Base-by-base conservation (phyloP, 2,888 invertebrate species). In the Carpatolechia fugitivella region DNA sequence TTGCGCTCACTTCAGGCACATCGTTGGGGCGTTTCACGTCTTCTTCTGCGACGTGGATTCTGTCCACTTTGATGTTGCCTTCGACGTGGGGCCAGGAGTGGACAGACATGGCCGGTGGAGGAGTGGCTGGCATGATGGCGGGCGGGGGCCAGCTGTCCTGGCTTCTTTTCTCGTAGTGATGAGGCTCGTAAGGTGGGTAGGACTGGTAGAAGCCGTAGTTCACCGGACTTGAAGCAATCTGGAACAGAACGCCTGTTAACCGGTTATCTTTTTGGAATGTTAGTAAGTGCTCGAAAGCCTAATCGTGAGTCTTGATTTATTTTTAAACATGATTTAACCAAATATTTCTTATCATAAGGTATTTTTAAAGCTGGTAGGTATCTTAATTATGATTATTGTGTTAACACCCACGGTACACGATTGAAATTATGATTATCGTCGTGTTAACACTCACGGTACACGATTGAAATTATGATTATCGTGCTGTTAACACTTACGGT, bases 181-280 rank as follows among this genome's bases (percentile, higher is more conserved):
- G 84, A 0, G 18, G 40, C n/a, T 88, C 88, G 60, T 87, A 81
- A 10, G 82, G 76, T 13, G 20, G 29, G 55, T 91, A 90, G 3
- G 91, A 77, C 59, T 94, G 93, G 75, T 95, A 95, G 50, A 95
- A 91, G 16, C 95, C 95, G 72, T 95, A 95, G 85, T 93, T 95
- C 58, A 95, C 72, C 77, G 95, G 94, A 82, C 91, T 94, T 65
- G 94, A 91, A 68, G 94, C 94, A 69, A 94, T 92, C 93, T 93
- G 78, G 80, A 83, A 83, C 82, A 86, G 82, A 90, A 90, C 78
- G 84, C 78, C 90, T 91, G 70, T 90, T 87, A 90, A 85, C 78
- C 60, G 77, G 79, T 90, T 85, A 89, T 76, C 80, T 60, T 66
- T 67, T 61, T 70, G 71, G 59, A 48, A 69, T 66, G 49, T 73